Evolutionary conservation across 2,888 invertebrate genomes (phyloP).

Genomic region (Brachycybe producta): DNA sequence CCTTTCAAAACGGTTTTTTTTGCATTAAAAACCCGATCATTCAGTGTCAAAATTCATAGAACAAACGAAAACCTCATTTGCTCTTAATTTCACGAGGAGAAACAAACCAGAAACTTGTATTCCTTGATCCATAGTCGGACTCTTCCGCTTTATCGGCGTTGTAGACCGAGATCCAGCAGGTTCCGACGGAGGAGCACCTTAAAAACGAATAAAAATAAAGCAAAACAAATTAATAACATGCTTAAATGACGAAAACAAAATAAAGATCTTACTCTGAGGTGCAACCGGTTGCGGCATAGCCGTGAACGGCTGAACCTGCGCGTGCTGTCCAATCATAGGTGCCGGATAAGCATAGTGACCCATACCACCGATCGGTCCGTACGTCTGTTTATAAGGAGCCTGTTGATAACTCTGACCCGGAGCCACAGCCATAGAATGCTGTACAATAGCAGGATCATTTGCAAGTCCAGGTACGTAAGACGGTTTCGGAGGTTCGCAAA

Average conservation of each 20-base stretch:
- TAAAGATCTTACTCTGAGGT: not conserved
- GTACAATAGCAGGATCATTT: slow-evolving; percentile 97
- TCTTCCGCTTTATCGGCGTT: slow-evolving; percentile 48
- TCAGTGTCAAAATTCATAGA: no score
- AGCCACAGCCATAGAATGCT: slow-evolving; percentile 49
- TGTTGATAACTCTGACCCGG: slow-evolving; percentile 20
- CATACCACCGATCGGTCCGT: slow-evolving; percentile 24
- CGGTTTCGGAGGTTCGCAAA: slow-evolving; percentile 69
- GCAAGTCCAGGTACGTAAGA: slow-evolving; percentile 49
- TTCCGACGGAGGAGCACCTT: slow-evolving; percentile 48
- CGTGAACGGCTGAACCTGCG: slow-evolving; percentile 13
- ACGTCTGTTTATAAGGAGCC: slow-evolving; percentile 21
- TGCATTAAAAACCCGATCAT: not conserved
- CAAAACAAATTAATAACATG: not conserved
- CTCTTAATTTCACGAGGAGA: no score
- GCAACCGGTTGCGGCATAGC: not conserved
- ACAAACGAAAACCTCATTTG: no score
- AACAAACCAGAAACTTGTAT: slow-evolving; percentile 47
- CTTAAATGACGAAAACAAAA: not conserved
- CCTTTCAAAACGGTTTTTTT: not conserved
- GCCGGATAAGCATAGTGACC: slow-evolving; percentile 12
- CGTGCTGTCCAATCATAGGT: slow-evolving; percentile 12
- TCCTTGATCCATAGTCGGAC: slow-evolving; percentile 73
- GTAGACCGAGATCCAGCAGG: slow-evolving; percentile 32
- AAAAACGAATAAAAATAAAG: not conserved